A percentile compares a stretch with the other conserved stretches of the same genome.
These are phyloP conservation scores for Dendrolimus kikuchii DNA, from an alignment of 1,140 invertebrate species.

Conservation along the genomic window DNA sequence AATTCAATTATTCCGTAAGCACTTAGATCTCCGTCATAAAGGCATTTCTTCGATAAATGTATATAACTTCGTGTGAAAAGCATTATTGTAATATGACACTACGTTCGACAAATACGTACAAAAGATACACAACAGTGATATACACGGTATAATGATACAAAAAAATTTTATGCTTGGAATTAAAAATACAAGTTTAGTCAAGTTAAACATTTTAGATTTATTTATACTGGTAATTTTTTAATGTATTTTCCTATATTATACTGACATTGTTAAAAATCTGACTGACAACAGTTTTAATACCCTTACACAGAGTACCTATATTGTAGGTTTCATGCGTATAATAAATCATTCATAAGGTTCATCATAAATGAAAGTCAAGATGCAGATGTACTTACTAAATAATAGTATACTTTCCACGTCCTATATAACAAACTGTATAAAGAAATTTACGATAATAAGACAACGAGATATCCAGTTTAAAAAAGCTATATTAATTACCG, in stretches of 20 bases:
- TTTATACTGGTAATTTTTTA: slow-evolving; percentile 5
- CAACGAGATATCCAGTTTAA: too few species aligned
- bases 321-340: too few species aligned
- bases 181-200: slow-evolving; percentile 9
- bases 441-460: too few species aligned
- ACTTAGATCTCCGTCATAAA: slow-evolving; percentile 8
- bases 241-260: not conserved
- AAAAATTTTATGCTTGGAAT: slow-evolving; percentile 15
- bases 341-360: too few species aligned
- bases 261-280: too few species aligned
- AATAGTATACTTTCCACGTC: too few species aligned
- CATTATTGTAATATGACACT: slow-evolving; percentile 21
- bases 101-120: slow-evolving; percentile 23
- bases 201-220: slow-evolving; percentile 11
- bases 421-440: too few species aligned
- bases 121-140: slow-evolving; percentile 12
- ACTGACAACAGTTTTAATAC: too few species aligned
- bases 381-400: too few species aligned
- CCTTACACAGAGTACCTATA: too few species aligned
- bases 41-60: slow-evolving; percentile 24
- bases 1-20: not conserved
- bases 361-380: too few species aligned
- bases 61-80: slow-evolving; percentile 25
- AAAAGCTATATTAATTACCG: too few species aligned
- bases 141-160: slow-evolving; percentile 12